These are phyloP conservation scores for Pseudomyrmex gracilis DNA, from an alignment of 1,140 invertebrate genomes.

Conservation along the genomic window DNA sequence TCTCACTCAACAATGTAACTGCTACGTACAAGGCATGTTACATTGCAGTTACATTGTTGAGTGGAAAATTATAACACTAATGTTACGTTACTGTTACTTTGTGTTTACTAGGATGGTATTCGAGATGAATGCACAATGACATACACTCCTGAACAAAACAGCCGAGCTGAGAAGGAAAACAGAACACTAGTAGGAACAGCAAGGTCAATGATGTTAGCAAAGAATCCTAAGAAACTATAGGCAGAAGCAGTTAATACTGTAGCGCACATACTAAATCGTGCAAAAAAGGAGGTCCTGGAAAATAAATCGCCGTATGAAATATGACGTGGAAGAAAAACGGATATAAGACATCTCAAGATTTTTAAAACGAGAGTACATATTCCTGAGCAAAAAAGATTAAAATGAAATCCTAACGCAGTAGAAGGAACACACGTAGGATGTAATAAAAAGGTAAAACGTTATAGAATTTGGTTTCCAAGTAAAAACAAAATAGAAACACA, in stretches of 20 bases:
- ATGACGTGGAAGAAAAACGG: constrained; percentile 58
- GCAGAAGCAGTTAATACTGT: constrained; percentile 1
- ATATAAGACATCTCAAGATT: constrained; percentile 55
- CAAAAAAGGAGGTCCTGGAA: not conserved
- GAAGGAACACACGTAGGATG: constrained; percentile 9
- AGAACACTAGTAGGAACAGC: constrained; percentile 21
- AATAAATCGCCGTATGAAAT: constrained; percentile 60
- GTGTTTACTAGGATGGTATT: too few species aligned
- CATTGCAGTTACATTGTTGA: too few species aligned
- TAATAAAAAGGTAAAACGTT: not conserved
- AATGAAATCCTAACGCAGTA: not conserved
- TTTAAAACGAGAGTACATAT: constrained; percentile 50
- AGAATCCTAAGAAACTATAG: not conserved
- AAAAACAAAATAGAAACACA: not conserved
- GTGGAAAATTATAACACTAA: too few species aligned
- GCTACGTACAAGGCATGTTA: too few species aligned
- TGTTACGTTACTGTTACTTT: too few species aligned
- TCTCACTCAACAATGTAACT: too few species aligned
- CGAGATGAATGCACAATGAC: not conserved
- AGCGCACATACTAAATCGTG: constrained; percentile 24
- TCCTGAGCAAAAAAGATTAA: constrained; percentile 7
- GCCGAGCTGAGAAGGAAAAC: constrained; percentile 5
- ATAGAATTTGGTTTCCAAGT: not conserved
- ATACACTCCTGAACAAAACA: constrained; percentile 32
- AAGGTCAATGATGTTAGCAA: constrained; percentile 4